These are phyloP conservation scores for Rhamnusium bicolor DNA, from an alignment of 2,888 invertebrate genomes.

Conservation along the genomic window DNA sequence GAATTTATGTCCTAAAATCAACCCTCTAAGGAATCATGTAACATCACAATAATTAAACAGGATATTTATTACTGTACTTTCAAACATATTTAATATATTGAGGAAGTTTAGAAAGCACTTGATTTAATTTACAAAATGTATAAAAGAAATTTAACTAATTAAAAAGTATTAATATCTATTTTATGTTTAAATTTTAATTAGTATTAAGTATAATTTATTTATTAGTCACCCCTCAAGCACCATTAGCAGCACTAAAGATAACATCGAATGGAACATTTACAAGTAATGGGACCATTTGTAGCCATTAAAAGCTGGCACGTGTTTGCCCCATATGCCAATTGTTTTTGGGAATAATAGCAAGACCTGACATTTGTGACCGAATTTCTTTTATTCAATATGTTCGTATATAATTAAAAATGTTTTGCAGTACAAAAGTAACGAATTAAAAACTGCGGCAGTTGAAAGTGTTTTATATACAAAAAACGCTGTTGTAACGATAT, in stretches of 20 bases:
- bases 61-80: too few relatives aligned
- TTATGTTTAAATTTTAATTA: slow-evolving; percentile 38
- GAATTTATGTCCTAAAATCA: too few relatives aligned
- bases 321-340: slow-evolving; percentile 27
- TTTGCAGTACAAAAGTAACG: neutral
- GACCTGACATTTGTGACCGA: neutral
- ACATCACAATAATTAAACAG: too few relatives aligned
- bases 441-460: neutral
- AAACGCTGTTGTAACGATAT: too few relatives aligned
- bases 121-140: neutral
- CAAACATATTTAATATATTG: too few relatives aligned
- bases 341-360: slow-evolving; percentile 23
- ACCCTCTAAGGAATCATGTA: too few relatives aligned
- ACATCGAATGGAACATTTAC: slow-evolving; percentile 37
- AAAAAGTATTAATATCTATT: neutral
- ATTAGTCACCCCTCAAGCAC: slow-evolving; percentile 37
- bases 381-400: neutral
- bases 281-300: slow-evolving; percentile 38
- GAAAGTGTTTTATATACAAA: too few relatives aligned
- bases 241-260: slow-evolving; percentile 40
- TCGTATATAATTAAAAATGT: neutral
- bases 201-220: slow-evolving; percentile 36
- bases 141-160: neutral
- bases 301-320: slow-evolving; percentile 10
- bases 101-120: too few relatives aligned